Base-by-base conservation (phyloP, 2,888 invertebrate species). In the Pollenia labialis region DNA sequence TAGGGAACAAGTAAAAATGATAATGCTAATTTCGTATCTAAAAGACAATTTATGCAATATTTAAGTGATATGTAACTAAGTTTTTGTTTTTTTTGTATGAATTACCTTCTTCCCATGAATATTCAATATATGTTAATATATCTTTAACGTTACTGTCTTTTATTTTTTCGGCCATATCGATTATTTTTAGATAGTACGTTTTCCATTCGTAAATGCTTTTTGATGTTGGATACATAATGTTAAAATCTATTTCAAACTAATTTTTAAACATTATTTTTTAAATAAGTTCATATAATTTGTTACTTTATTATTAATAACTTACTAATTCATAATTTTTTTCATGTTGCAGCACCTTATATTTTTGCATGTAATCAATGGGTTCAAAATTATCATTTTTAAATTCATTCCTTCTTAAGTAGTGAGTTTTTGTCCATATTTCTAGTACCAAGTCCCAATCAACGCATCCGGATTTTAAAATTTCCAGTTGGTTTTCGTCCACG, bases 231-330 rank as follows among this genome's bases (percentile, higher is more conserved):
- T 75, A 85, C 50, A 79, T 42, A 1, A 77, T 77, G 4, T 71
- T 52, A 44, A 56, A 83, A 52, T 83, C 86, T n/a, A 86, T 80
- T 52, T 83, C 80, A 58, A 83, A 71, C 83, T 86, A 50, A 72
- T 76, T 32, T 60, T 60, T 1, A 9, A 48, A 40, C 1, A 4
- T 60, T 58, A 23, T 60, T 48, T 14, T 16, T 40, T 48, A 11
- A 7, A n/a, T n/a, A n/a, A n/a, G n/a, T n/a, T n/a, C n/a, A 23
- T 12, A 32, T 11, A 6, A 23, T 4, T 8, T 1, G 2, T 23
- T n/a, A 48, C 12, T 32, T 58, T 32, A 56, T 0, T n/a, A 50
- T n/a, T 54, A 18, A 10, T 16, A 18, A 48, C 69, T 69, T 64
- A 85, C 85, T 75, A 85, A 50, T 62, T 85, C 80, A 32, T 75